Conservation (phyloP, 2,888 invertebrate species). For the Phrixothrix hirtus region DNA sequence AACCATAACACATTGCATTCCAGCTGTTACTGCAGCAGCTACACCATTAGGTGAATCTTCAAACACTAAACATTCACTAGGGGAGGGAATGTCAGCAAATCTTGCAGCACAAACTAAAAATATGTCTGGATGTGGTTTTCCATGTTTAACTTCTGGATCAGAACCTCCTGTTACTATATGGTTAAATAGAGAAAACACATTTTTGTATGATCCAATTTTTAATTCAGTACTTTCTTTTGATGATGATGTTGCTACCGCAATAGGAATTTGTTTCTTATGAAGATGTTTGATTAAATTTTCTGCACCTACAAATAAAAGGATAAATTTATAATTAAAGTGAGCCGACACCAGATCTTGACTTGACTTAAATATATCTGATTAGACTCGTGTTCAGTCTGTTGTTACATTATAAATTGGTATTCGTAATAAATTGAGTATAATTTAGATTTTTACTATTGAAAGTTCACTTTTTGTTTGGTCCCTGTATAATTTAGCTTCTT, state of each 20-base stretch:
- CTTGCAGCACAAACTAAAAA: slow-evolving; percentile 77
- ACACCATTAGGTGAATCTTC: slow-evolving; percentile 94
- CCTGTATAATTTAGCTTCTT: too few relatives aligned
- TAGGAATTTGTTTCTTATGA: slow-evolving; percentile 72
- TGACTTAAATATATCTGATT: too few relatives aligned
- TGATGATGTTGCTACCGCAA: slow-evolving; percentile 88
- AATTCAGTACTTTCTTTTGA: slow-evolving; percentile 70
- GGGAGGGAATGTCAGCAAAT: slow-evolving; percentile 69
- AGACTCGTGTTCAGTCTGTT: too few relatives aligned
- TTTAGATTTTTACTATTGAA: too few relatives aligned
- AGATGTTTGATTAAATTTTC: slow-evolving; percentile 77
- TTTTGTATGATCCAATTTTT: slow-evolving; percentile 67
- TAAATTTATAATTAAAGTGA: neutral
- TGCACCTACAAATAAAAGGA: slow-evolving; percentile 65
- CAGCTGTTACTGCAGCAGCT: slow-evolving; percentile 73
- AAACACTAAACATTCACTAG: slow-evolving; percentile 77
- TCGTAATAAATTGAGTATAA: too few relatives aligned
- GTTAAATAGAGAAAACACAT: slow-evolving; percentile 69
- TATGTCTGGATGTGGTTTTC: slow-evolving; percentile 90
- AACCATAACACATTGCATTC: slow-evolving; percentile 87
- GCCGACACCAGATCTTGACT: too few relatives aligned
- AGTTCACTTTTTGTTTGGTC: too few relatives aligned
- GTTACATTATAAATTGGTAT: too few relatives aligned
- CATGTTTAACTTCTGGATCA: slow-evolving; percentile 81
- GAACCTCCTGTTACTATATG: slow-evolving; percentile 82